These are phyloP conservation scores for Tinamus guttatus DNA, from an alignment of 2,113 vertebrate species.

Conservation along the genomic window DNA sequence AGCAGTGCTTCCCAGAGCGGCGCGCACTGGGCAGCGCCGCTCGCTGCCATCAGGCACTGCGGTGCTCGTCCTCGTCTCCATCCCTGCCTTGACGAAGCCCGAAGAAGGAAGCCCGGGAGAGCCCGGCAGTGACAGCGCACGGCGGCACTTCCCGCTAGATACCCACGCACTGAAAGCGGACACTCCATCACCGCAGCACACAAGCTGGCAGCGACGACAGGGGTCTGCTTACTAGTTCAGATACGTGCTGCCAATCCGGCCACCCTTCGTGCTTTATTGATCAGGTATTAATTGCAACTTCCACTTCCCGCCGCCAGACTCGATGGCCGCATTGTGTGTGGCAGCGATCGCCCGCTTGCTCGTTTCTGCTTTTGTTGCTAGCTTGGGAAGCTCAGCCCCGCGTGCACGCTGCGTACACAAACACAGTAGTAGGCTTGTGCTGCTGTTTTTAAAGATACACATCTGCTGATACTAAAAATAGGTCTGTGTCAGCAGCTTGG, in stretches of 20 bases:
- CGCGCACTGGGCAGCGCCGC: background rate
- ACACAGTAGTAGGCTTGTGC: constrained; percentile 61
- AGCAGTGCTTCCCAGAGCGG: fast-evolving
- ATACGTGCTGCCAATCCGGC: background rate
- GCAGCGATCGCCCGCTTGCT: background rate
- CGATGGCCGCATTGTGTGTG: background rate
- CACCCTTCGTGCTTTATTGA: constrained; percentile 38
- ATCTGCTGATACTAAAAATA: constrained; percentile 77
- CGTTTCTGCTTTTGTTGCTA: constrained; percentile 24
- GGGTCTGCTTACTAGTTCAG: constrained; percentile 26
- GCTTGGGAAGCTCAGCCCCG: constrained; percentile 41
- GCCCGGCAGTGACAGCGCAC: background rate
- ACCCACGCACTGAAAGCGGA: background rate
- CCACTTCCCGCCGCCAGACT: background rate
- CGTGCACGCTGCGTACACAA: constrained; percentile 19
- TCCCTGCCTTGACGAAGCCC: background rate
- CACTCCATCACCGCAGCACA: background rate
- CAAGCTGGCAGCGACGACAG: constrained; percentile 5
- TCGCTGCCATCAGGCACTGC: background rate
- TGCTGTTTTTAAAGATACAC: constrained; percentile 73
- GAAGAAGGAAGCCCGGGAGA: background rate
- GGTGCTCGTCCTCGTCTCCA: background rate
- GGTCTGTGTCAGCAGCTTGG: constrained; percentile 70
- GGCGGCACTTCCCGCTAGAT: background rate
- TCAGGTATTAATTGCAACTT: constrained; percentile 45